Conservation (phyloP, 2,113 vertebrate genomes). For the Antidorcas marsupialis region DNA sequence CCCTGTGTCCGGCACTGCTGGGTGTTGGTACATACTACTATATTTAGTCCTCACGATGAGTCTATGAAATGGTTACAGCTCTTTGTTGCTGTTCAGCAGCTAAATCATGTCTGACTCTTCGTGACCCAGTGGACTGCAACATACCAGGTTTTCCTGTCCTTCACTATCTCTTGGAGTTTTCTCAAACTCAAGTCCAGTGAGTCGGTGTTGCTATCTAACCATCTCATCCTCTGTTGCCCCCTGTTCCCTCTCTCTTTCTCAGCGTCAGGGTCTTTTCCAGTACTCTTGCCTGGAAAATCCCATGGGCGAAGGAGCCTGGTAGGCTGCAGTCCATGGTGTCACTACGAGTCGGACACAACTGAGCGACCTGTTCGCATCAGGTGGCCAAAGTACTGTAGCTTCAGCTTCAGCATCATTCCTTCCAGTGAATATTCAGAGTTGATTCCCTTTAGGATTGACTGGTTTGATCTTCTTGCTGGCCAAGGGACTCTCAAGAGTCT, state of each 20-base stretch:
- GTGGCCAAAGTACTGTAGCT: neutral
- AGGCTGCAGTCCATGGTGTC: too few relatives aligned
- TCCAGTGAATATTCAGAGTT: neutral
- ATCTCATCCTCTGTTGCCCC: neutral
- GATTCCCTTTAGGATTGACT: neutral
- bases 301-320: too few relatives aligned
- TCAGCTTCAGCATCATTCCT: neutral
- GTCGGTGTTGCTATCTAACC: neutral
- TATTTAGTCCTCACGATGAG: neutral
- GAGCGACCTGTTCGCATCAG: neutral
- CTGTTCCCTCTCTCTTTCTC: neutral
- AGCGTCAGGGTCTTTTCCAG: neutral
- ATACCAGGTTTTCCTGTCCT: neutral
- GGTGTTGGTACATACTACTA: neutral
- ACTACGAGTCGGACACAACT: too few relatives aligned
- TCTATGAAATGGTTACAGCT: neutral
- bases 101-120: neutral
- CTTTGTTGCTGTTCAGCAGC: neutral
- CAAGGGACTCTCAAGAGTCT: neutral
- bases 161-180: neutral
- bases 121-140: neutral
- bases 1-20: neutral
- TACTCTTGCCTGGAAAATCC: too few relatives aligned
- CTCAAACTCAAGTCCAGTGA: neutral
- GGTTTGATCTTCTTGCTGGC: neutral